Evolutionary conservation across 2,797 vertebrate genomes (phyloP), one percentile per base, ranked within the genome.

Genomic region (Parambassis ranga): DNA sequence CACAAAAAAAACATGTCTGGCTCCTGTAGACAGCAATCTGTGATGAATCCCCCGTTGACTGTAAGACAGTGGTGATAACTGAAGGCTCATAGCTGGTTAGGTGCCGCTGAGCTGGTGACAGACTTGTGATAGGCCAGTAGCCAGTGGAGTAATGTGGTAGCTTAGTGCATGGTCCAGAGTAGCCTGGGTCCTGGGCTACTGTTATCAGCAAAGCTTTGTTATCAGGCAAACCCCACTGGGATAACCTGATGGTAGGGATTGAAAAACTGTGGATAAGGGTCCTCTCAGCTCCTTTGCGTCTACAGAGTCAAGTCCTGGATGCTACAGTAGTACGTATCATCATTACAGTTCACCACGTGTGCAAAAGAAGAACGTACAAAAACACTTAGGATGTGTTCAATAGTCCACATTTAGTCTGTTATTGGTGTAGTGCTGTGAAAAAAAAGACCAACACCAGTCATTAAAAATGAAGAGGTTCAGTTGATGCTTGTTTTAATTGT

Each of bases 151-250:
- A 91, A 90, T 78, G 81, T 89, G 80, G 86, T 79, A 85, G 75
- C 81, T 85, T 84, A 80, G 56, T 28, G 50, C 65, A 60, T 85
- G 59, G 57, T 70, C 65, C 71, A 65, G 51, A 42, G 62, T 77
- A 57, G 72, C 26, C 22, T 35, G 27, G 44, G 75, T 70, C 38
- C 74, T 67, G 77, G 65, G 67, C 73, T 77, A 18, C 75, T 72
- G 77, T 88, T 91, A 91, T 92, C 91, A 86, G 61, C 16, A 31
- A 63, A 58, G 22, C 76, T 23, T 53, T 58, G 75, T 82, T 91
- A 90, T 90, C 88, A 91, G 85, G 52, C 22, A 31, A 70, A 71
- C 76, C 85, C 89, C 65, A 56, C 86, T 79, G 89, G 69, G 87
- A 78, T 11, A 42, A 65, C 66, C 77, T 89, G 86, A 90, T 87